Evolutionary conservation across 2,113 vertebrate species (phyloP).

Genomic region (Nanorana parkeri): DNA sequence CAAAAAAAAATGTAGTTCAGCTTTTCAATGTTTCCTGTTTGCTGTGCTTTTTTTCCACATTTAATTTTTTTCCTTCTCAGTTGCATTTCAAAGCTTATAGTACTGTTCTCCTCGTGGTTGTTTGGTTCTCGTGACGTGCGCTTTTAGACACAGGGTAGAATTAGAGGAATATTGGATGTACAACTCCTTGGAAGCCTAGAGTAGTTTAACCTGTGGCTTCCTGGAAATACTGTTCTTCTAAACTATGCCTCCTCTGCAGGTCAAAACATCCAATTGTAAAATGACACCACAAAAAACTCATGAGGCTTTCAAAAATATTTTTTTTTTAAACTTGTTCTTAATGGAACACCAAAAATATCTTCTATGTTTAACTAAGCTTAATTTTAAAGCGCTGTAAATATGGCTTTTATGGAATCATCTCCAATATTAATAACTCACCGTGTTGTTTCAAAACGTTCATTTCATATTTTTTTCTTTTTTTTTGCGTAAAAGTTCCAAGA

Average conservation of each 20-base stretch:
- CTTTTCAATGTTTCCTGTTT: slow-evolving; percentile 94
- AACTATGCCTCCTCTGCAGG: slow-evolving; percentile 86
- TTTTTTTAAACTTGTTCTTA: slow-evolving; percentile 93
- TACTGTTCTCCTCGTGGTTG: slow-evolving; percentile 90
- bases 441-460: slow-evolving; percentile 82
- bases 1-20: slow-evolving; percentile 85
- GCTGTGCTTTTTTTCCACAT: slow-evolving; percentile 84
- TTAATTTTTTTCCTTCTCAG: slow-evolving; percentile 60
- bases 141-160: slow-evolving; percentile 95
- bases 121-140: slow-evolving; percentile 88
- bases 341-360: slow-evolving; percentile 91
- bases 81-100: slow-evolving; percentile 85
- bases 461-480: slow-evolving; percentile 59
- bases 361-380: slow-evolving; percentile 86
- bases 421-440: slow-evolving; percentile 86
- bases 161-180: slow-evolving; percentile 93
- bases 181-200: slow-evolving; percentile 88
- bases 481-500: slow-evolving; percentile 86
- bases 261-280: slow-evolving; percentile 82
- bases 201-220: slow-evolving; percentile 86
- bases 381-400: slow-evolving; percentile 96
- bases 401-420: slow-evolving; percentile 86
- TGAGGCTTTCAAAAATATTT: slow-evolving; percentile 94
- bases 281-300: slow-evolving; percentile 82
- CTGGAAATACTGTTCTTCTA: slow-evolving; percentile 83